Conservation (phyloP, 2,797 vertebrate genomes). For the Chelon auratus region DNA sequence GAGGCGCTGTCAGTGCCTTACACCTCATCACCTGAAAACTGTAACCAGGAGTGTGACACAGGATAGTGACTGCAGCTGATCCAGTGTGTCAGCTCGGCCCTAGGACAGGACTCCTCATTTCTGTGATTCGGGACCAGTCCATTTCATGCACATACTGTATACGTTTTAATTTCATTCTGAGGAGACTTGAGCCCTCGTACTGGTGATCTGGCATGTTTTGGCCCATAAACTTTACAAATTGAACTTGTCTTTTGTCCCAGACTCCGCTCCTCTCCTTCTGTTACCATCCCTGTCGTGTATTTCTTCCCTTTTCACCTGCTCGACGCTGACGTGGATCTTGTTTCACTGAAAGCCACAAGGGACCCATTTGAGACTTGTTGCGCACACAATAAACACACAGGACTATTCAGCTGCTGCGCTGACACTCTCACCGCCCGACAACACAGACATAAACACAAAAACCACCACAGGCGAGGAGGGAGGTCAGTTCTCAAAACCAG, state of each 20-base stretch:
- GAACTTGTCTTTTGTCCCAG: background rate
- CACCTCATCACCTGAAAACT: constrained; percentile 57
- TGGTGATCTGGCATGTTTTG: constrained; percentile 38
- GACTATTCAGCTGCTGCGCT: too few relatives aligned
- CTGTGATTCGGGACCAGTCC: constrained; percentile 38
- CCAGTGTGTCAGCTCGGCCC: constrained; percentile 11
- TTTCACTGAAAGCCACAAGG: too few relatives aligned
- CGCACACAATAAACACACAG: too few relatives aligned
- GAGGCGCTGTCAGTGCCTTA: constrained; percentile 62
- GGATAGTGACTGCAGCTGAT: constrained; percentile 16
- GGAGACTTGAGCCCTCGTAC: constrained; percentile 12
- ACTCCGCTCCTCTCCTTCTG: too few relatives aligned
- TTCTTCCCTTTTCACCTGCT: too few relatives aligned
- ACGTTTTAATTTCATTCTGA: background rate
- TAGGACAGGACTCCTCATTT: constrained; percentile 20
- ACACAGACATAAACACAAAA: too few relatives aligned
- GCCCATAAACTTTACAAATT: background rate
- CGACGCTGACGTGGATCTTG: too few relatives aligned
- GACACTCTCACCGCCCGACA: too few relatives aligned
- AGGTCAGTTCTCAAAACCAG: too few relatives aligned
- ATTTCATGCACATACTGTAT: constrained; percentile 30
- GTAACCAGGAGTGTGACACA: constrained; percentile 24
- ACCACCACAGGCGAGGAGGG: too few relatives aligned
- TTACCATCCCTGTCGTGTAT: too few relatives aligned
- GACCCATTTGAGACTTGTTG: too few relatives aligned